phyloP scores from a whole-genome alignment of 2,888 invertebrate species.

The Plebejus melissa region DNA sequence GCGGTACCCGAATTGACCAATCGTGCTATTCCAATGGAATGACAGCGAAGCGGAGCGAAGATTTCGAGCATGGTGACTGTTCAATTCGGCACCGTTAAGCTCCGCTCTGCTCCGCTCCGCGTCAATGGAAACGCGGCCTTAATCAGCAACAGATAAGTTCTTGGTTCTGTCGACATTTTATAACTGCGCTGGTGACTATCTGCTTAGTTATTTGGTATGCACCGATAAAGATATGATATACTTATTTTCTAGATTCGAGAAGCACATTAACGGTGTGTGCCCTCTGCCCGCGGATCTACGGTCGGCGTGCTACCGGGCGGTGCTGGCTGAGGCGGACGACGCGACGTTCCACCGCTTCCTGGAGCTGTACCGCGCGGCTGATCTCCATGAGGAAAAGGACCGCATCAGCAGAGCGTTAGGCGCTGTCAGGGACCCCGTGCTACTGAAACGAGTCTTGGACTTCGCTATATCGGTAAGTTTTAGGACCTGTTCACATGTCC shows the following conservation, averaged over 20 bases:
- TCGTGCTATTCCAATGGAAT: too few species aligned
- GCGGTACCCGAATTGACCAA: too few species aligned
- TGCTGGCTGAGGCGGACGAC: slow-evolving; percentile 84
- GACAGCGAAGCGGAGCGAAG: too few species aligned
- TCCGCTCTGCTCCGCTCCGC: too few species aligned
- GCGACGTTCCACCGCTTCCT: slow-evolving; percentile 87
- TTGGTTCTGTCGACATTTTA: too few species aligned
- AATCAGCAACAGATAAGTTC: too few species aligned
- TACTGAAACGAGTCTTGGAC: slow-evolving; percentile 86
- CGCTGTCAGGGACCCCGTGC: slow-evolving; percentile 83
- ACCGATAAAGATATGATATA: not conserved
- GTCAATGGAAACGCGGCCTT: too few species aligned
- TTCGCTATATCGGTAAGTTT: slow-evolving; percentile 88
- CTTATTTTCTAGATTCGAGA: slow-evolving; percentile 71
- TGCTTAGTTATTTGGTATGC: too few species aligned
- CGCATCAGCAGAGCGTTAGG: slow-evolving; percentile 92
- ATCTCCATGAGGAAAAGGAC: slow-evolving; percentile 96
- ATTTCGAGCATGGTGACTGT: too few species aligned
- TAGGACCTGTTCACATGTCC: too few species aligned
- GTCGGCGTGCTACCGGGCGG: slow-evolving; percentile 91
- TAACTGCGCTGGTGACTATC: too few species aligned
- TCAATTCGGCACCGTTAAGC: too few species aligned
- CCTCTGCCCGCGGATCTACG: slow-evolving; percentile 91
- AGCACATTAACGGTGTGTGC: slow-evolving; percentile 81
- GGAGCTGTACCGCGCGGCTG: slow-evolving; percentile 88